These are phyloP conservation scores for Cervus canadensis DNA, from an alignment of 2,113 vertebrate species.

Conservation along the genomic window DNA sequence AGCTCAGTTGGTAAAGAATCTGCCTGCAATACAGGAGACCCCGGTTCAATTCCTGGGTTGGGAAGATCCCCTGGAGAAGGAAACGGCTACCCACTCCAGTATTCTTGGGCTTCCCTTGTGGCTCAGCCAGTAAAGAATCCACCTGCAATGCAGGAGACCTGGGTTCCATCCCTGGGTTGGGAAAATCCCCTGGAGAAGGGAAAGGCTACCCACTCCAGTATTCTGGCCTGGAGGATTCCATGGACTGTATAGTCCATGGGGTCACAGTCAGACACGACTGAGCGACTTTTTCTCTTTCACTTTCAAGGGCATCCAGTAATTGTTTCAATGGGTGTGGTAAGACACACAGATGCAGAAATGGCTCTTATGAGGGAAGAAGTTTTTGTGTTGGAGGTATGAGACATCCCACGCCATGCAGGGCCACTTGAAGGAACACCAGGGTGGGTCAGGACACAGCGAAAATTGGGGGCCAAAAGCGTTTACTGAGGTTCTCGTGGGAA, in stretches of 20 bases:
- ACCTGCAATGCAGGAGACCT: background rate
- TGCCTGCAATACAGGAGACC: background rate
- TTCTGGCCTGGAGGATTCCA: background rate
- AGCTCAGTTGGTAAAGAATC: background rate
- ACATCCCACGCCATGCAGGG: rapidly evolving
- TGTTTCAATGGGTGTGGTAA: background rate
- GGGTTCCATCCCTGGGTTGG: background rate
- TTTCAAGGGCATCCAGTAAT: background rate
- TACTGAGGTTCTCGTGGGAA: background rate
- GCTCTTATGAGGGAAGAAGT: background rate
- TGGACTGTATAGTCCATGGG: background rate
- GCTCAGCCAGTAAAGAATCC: no score
- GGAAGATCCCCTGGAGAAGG: background rate
- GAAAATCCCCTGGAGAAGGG: background rate
- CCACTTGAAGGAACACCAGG: background rate
- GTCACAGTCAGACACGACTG: rapidly evolving
- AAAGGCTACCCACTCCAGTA: background rate
- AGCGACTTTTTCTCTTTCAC: background rate
- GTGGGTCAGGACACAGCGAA: background rate
- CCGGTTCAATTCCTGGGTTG: background rate
- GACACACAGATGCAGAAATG: no score
- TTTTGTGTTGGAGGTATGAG: no score
- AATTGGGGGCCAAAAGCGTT: background rate
- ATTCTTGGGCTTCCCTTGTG: background rate
- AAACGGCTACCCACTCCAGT: background rate